Conservation (phyloP, 2,888 invertebrate genomes). For the Torymus aiolomorphi region DNA sequence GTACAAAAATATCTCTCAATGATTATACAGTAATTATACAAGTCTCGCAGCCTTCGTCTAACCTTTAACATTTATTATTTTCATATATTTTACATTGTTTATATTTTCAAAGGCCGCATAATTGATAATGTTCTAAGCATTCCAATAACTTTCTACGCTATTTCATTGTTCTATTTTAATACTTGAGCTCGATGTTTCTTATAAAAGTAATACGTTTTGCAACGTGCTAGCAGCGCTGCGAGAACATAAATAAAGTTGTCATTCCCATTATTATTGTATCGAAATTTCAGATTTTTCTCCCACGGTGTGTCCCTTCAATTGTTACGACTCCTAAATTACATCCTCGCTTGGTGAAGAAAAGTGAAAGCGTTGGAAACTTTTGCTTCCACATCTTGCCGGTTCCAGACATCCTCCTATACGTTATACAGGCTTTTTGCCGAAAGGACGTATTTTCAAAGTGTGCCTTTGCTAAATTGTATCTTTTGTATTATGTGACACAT, state of each 20-base stretch:
- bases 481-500: too few relatives aligned
- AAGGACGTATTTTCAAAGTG: too few relatives aligned
- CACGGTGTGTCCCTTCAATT: conserved; percentile 34
- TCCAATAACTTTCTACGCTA: too few relatives aligned
- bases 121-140: not conserved
- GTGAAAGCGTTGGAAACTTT: conserved; percentile 45
- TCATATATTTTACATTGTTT: not conserved
- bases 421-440: too few relatives aligned
- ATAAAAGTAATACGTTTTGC: not conserved
- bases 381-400: not conserved
- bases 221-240: not conserved
- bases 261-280: conserved; percentile 34
- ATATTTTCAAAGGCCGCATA: not conserved
- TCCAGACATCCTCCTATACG: not conserved
- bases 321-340: conserved; percentile 35
- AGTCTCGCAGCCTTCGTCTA: too few relatives aligned
- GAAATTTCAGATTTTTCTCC: conserved; percentile 19
- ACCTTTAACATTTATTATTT: not conserved
- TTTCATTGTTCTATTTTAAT: too few relatives aligned
- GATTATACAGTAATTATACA: too few relatives aligned
- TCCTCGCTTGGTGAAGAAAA: conserved; percentile 36
- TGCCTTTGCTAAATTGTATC: too few relatives aligned
- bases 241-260: conserved; percentile 12
- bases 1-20: too few relatives aligned
- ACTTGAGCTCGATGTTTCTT: not conserved